Evolutionary conservation across 2,797 vertebrate genomes (phyloP), one percentile per base, ranked within the genome.

Genomic region (Helostoma temminkii): DNA sequence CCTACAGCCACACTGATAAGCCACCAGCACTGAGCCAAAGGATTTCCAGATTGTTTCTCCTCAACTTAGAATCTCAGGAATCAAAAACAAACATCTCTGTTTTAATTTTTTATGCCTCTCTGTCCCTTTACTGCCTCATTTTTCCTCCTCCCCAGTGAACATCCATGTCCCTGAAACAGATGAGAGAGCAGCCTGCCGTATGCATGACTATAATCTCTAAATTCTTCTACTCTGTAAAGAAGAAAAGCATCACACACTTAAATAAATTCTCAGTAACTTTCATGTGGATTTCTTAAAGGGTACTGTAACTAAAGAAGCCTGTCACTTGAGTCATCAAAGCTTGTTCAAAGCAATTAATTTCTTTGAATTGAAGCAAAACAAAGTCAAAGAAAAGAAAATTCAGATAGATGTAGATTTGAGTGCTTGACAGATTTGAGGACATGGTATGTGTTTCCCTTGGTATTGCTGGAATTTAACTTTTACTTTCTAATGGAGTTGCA

Each of bases 41-140:
- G 52, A 14, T 48, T 59, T 66, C 71, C 25, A 28, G 12, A 62
- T 41, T 30, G 14, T 41, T 61, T 66, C 24, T 65, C 8, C 22
- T 48, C 0, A 42, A 22, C 11, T 16, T 43, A 1, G 18, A 56
- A 56, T 79, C 37, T 61, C 21, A 28, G 24, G 25, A n/a, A 56
- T 2, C 9, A 52, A 24, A 61, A 36, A 45, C 21, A 61, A 36
- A 45, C 21, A 47, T 42, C 21, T 7, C 22, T 62, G n/a, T 49
- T 45, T 62, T 18, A 50, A 37, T 43, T n/a, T 36, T 71, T 22
- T 5, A 65, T 59, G 9, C 28, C 30, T 11, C 34, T 58, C 4
- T 32, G 7, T 37, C 19, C 34, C 18, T 37, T 45, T 28, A 22
- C 30, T 43, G 11, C 43, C 12, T 69, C 61, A 12, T 53, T 37